A percentile compares a stretch with the other conserved stretches of the same genome.
phyloP scores from a whole-genome alignment of 1,140 invertebrate genomes.

The Pogonomyrmex barbatus region DNA sequence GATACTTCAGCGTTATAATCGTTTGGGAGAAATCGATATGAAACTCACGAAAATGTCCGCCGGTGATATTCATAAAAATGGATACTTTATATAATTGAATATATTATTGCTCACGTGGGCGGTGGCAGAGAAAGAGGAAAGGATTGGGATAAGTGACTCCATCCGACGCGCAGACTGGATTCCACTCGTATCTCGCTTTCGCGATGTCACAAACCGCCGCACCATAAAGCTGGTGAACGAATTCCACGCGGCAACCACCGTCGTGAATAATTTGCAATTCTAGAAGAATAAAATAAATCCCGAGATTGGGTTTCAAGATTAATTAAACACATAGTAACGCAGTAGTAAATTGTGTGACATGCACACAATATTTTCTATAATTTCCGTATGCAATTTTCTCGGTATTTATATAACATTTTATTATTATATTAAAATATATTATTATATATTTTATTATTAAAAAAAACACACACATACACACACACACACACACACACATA shows the following conservation, averaged over 20 bases:
- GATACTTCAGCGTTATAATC: neutral
- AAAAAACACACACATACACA: no score
- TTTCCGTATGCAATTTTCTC: neutral
- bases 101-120: constrained; percentile 53
- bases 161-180: constrained; percentile 80
- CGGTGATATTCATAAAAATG: neutral
- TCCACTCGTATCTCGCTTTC: constrained; percentile 78
- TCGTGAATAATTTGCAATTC: constrained; percentile 77
- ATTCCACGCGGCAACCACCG: constrained; percentile 76
- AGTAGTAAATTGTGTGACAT: neutral
- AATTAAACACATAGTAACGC: neutral
- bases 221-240: constrained; percentile 68
- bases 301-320: neutral
- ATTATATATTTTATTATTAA: no score
- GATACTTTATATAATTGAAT: neutral
- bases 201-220: constrained; percentile 74
- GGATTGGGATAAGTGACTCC: constrained; percentile 80
- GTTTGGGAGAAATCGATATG: neutral
- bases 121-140: constrained; percentile 79
- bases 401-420: neutral
- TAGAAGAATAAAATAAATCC: constrained; percentile 57
- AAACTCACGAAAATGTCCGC: neutral
- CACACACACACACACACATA: no score
- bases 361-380: neutral
- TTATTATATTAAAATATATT: no score